phyloP scores from a whole-genome alignment of 2,888 invertebrate species.

The Drosophila anceps region DNA sequence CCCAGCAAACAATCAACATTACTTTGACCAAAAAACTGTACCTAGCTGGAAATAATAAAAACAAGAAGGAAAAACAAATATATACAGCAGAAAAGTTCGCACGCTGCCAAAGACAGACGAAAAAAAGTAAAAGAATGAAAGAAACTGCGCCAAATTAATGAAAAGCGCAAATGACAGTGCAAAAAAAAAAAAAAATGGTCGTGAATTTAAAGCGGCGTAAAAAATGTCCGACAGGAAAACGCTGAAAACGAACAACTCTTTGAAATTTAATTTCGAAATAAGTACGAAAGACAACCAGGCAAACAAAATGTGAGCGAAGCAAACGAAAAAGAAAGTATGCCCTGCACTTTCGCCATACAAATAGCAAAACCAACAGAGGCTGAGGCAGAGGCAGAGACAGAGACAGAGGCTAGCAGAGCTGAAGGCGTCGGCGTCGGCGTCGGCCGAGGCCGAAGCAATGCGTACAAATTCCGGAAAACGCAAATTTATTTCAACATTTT shows the following conservation, averaged over 20 bases:
- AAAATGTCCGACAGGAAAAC: conserved; percentile 57
- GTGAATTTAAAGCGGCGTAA: conserved; percentile 62
- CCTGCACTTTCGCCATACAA: conserved; percentile 43
- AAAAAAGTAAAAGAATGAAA: conserved; percentile 30
- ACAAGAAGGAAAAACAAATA: conserved; percentile 31
- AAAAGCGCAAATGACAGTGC: conserved; percentile 73
- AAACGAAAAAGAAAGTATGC: conserved; percentile 54
- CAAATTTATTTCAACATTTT: conserved; percentile 70
- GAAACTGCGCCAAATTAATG: conserved; percentile 68
- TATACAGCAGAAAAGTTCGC: conserved; percentile 61
- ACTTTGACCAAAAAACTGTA: conserved; percentile 68
- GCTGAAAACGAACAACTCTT: conserved; percentile 56
- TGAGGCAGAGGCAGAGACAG: background rate
- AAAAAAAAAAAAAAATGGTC: conserved; percentile 61
- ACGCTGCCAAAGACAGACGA: conserved; percentile 43
- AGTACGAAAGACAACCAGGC: conserved; percentile 52
- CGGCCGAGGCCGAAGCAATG: conserved; percentile 15
- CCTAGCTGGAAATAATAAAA: conserved; percentile 63
- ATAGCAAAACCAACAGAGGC: background rate
- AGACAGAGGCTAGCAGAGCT: background rate
- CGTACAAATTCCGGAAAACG: conserved; percentile 72
- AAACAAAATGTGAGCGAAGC: conserved; percentile 51
- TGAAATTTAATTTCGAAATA: conserved; percentile 76
- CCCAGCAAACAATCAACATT: conserved; percentile 79
- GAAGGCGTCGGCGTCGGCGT: background rate